Evolutionary conservation across 2,797 vertebrate genomes (phyloP), one percentile per base, ranked within the genome.

Genomic region (Bradypus variegatus): DNA sequence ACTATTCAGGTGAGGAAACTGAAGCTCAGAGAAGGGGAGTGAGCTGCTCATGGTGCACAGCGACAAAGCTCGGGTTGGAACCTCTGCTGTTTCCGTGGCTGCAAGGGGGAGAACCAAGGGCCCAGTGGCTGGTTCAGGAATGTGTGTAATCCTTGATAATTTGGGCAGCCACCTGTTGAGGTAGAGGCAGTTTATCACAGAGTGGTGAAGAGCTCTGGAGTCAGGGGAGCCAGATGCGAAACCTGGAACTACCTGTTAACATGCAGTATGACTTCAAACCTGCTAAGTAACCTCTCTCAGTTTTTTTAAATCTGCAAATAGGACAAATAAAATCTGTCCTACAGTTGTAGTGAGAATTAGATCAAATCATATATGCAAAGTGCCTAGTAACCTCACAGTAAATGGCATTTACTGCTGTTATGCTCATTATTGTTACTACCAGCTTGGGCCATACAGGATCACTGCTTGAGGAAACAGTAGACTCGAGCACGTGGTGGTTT

Each of bases 251-350:
- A 67, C 38, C 8, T 55, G 6, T 36, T 62, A 45, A 50, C 5
- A 5, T 36, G 25, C 29, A 69, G 19, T 3, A 3, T 62, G 31
- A 50, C n/a, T 27, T 55, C 89, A 70, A 70, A 41, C 12, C 19
- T 19, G 13, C 10, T 27, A 3, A n/a, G 67, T 75, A 33, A 69
- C 23, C 21, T 86, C n/a, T 65, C 70, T 77, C 62, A 8, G 36
- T 64, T 21, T 90, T 90, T 55, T 87, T 80, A 50, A 50, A 45
- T 84, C 41, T 76, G 48, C 36, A 38, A 50, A 41, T 70, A 36
- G 62, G 60, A 69, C 60, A 73, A 84, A 33, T 33, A 25, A 45
- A 79, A 38, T 23, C 10, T n/a, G 60, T 50, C 31, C 25, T 50
- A 36, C 14, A 53, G 21, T 64, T 73, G 21, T 25, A 82, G 21